A percentile compares a stretch with the other conserved stretches of the same genome.
phyloP scores from a whole-genome alignment of 2,797 vertebrate genomes.

The Pangasius macronema region DNA sequence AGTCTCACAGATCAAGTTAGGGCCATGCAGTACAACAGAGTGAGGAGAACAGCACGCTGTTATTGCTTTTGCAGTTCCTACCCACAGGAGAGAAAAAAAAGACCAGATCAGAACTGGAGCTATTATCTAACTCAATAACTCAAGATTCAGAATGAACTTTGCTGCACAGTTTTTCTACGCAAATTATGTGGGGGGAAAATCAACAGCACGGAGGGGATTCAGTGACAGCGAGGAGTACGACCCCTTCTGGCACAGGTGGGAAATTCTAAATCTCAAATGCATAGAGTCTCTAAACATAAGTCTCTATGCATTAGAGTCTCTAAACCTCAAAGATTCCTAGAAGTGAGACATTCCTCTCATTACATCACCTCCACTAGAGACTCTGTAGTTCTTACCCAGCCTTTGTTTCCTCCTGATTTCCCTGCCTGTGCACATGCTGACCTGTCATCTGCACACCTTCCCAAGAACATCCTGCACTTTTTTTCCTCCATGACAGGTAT shows the following conservation, averaged over 20 bases:
- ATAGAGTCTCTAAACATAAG: not conserved
- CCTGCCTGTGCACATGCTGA: not conserved
- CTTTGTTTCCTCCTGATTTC: not conserved
- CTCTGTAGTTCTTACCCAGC: conserved; percentile 2
- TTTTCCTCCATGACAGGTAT: not conserved
- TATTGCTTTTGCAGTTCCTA: conserved; percentile 57
- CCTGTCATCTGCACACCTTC: not conserved
- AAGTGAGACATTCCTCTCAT: not conserved
- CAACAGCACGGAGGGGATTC: conserved; percentile 65
- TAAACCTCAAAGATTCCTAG: conserved; percentile 31
- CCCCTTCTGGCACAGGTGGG: conserved; percentile 97
- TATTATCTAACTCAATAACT: not conserved
- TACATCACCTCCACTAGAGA: not conserved
- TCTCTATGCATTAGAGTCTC: no score
- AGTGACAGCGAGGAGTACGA: conserved; percentile 83
- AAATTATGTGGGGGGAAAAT: conserved; percentile 76
- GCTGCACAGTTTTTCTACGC: conserved; percentile 88
- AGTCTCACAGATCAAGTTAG: conserved; percentile 58
- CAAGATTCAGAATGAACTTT: conserved; percentile 83
- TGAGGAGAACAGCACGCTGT: conserved; percentile 49
- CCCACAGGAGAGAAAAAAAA: conserved; percentile 42
- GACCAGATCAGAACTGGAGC: conserved; percentile 47
- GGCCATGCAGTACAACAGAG: conserved; percentile 52
- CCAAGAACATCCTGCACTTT: not conserved
- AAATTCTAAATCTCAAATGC: conserved; percentile 40